A percentile compares a stretch with the other conserved stretches of the same genome.
phyloP scores from a whole-genome alignment of 2,797 vertebrate genomes.

The Lagodon rhomboides region DNA sequence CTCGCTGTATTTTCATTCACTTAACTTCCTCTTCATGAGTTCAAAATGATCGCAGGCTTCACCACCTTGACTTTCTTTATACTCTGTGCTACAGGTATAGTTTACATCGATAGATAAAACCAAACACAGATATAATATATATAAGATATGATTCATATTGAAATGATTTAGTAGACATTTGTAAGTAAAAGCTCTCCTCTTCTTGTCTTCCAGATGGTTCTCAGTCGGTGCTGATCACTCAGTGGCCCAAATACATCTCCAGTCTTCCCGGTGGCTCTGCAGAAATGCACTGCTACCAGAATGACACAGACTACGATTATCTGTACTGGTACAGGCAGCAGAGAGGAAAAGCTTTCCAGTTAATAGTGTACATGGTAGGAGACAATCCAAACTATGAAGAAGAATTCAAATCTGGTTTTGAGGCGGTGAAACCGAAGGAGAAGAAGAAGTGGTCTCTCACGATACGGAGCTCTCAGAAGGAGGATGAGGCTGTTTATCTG shows the following conservation, averaged over 20 bases:
- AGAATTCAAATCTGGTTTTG: conserved; percentile 44
- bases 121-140: neutral
- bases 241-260: conserved; percentile 53
- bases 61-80: neutral
- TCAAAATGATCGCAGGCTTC: conserved; percentile 41
- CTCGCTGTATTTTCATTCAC: neutral
- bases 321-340: conserved; percentile 60
- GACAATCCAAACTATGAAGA: neutral
- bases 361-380: neutral
- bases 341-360: conserved; percentile 18
- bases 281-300: conserved; percentile 66
- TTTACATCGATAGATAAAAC: neutral
- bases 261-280: neutral
- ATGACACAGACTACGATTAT: conserved; percentile 47
- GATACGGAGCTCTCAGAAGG: conserved; percentile 14
- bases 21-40: neutral
- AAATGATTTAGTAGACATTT: neutral
- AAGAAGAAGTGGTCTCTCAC: conserved; percentile 49
- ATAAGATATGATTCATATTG: neutral
- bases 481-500: conserved; percentile 59
- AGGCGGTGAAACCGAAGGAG: neutral
- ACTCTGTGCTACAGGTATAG: conserved; percentile 59
- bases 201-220: conserved; percentile 46
- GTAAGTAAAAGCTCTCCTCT: neutral
- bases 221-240: conserved; percentile 57